Evolutionary conservation across 1,140 invertebrate species (phyloP), one percentile per base, ranked within the genome.

Genomic region (Musca vetustissima): DNA sequence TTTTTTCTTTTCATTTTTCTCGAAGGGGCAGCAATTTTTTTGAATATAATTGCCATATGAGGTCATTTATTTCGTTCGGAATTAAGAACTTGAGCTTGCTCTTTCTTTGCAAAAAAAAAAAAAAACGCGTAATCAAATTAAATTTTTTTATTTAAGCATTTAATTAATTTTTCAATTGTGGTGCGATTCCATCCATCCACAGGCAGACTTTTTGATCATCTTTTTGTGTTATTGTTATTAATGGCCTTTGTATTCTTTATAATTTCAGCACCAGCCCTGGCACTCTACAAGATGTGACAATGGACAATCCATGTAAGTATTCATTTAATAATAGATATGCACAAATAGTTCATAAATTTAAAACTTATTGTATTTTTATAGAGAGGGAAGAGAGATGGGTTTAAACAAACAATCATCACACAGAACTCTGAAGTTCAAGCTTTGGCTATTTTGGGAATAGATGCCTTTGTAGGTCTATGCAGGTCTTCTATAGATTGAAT

Each of bases 261-360:
- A 28, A 50, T 85, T 85, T 36, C 80, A 87, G 85, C 71, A 85
- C 84, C 28, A 86, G 84, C 74, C 85, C 86, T 17, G 84, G 84
- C 69, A 83, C 82, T 67, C 71, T 86, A 67, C 83, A 86, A 74
- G 85, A 87, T 79, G 81, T 85, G 28, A 86, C 85, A 50, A 75
- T 86, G 74, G 85, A 86, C 73, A 79, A 77, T 69, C 74, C 75
- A 73, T 76, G 77, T 83, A 71, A 82, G 76, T 76, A 69, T 36
- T 67, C n/a, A n/a, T n/a, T n/a, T 6, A 28, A 28, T 43, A 43
- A 43, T 8, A 13, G 6, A 43, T 4, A 43, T 43, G 36, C 13
- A 11, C 36, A 43, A 43, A 43, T 13, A 9, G 6, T 43, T 43
- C 11, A 43, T 43, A n/a, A n/a, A n/a, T 13, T 43, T 43, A 28